Base-by-base conservation (phyloP, 2,797 vertebrate genomes). In the Tamandua tetradactyla region DNA sequence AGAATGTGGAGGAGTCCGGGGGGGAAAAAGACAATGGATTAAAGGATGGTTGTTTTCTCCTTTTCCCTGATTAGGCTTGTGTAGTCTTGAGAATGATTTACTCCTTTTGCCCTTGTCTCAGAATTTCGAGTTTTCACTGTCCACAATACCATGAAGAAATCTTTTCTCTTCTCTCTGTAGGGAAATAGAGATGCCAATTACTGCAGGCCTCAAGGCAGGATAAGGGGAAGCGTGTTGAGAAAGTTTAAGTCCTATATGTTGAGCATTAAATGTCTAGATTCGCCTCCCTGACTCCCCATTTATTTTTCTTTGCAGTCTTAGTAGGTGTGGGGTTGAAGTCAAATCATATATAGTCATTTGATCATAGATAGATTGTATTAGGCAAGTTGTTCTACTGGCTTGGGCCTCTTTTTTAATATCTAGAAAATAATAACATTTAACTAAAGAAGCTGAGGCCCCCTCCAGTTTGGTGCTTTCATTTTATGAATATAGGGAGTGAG, bases 401-500 rank as follows among this genome's bases (percentile, higher is more conserved):
- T 82, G 32, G 47, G 14, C 82, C 9, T 83, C 37, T 59, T 40
- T 62, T 76, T 81, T n/a, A 47, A 40, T 37, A 4, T 49, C 72
- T 89, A 95, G 44, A 57, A 90, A 93, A 78, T n/a, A 81, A 23
- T 72, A 30, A 61, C 40, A 49, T 66, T 59, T 68, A 79, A 76
- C 62, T 68, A 86, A 79, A 90, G 20, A 62, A 74, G 12, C 62
- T 62, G 23, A 85, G 44, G 15, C 14, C 40, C 44, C 6, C 62
- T 87, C 10, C 5, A 84, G 3, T 66, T n/a, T 92, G 81, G 79
- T 37, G 32, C 23, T 93, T 97, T 89, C 37, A 86, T 82, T 86
- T 93, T 83, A 71, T 85, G 75, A 72, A 93, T 84, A 75, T 64
- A 52, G 47, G 13, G 40, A 59, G 7, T 22, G 15, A 18, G 0